Conservation (phyloP, 2,113 vertebrate genomes). For the Rhegmatorhina hoffmannsi region DNA sequence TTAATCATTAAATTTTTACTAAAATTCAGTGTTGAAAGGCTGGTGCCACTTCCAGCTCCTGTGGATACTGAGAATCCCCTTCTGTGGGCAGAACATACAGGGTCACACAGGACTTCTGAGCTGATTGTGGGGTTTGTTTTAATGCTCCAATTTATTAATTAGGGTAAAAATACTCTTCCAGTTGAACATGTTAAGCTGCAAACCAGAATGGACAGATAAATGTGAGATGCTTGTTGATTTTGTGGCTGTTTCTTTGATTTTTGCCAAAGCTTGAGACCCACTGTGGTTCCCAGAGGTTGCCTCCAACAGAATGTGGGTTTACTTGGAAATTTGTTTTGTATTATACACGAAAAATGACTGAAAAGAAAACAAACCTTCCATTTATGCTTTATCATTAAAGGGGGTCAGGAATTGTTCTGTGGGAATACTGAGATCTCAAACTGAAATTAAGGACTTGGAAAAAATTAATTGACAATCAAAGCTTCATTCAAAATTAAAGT, state of each 20-base stretch:
- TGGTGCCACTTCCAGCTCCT: background rate
- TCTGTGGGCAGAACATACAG: background rate
- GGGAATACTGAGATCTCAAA: accelerated
- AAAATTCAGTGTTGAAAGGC: background rate
- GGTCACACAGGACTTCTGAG: background rate
- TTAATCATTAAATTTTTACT: background rate
- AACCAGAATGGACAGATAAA: background rate
- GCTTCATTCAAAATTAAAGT: slow-evolving; percentile 2
- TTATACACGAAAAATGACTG: background rate
- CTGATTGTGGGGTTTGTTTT: background rate
- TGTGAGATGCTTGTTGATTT: accelerated
- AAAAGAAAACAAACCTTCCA: background rate
- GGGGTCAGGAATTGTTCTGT: background rate
- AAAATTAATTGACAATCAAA: background rate
- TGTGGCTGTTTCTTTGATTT: background rate
- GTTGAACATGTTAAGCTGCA: background rate
- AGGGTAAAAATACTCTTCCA: background rate
- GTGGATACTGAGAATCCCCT: accelerated
- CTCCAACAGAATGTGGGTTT: background rate
- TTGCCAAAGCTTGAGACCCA: background rate
- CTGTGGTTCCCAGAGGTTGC: background rate
- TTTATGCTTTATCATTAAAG: background rate
- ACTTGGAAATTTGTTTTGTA: background rate
- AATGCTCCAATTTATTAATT: background rate
- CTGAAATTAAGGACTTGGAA: background rate